Percentiles rank a stretch among this genome's conserved stretches.
Evolutionary conservation across 2,113 vertebrate species (phyloP).

Genomic region (Platycercus adscitus): DNA sequence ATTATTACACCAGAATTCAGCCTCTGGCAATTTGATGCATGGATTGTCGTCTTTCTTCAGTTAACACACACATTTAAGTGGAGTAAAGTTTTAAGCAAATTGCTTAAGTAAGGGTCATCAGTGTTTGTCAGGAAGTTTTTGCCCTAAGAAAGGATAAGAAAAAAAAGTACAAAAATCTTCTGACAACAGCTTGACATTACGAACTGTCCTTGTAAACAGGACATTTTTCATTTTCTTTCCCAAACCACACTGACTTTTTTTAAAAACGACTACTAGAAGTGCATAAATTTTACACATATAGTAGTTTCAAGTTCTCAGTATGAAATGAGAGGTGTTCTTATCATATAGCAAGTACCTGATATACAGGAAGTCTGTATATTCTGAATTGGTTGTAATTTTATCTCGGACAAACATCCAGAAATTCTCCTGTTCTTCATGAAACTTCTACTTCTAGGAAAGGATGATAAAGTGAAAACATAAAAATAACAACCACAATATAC

Average conservation of each 20-base stretch:
- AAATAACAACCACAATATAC: background rate
- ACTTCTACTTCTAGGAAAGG: slow-evolving; percentile 85
- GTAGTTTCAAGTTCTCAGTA: background rate
- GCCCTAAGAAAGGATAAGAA: background rate
- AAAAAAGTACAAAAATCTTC: background rate
- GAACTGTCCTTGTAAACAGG: background rate
- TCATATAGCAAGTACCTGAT: slow-evolving; percentile 73
- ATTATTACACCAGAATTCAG: background rate
- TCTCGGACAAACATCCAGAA: slow-evolving; percentile 88
- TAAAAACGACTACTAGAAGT: background rate
- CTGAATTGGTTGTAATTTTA: slow-evolving; percentile 82
- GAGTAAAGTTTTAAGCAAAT: background rate
- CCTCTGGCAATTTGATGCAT: background rate
- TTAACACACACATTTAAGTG: background rate
- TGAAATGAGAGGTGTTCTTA: background rate
- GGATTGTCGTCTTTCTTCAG: background rate
- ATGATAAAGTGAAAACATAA: background rate
- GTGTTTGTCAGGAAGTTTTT: background rate
- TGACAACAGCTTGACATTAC: background rate
- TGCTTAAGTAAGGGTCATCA: background rate
- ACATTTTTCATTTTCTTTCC: background rate
- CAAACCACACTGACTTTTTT: background rate
- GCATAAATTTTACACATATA: rapidly evolving
- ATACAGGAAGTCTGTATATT: slow-evolving; percentile 63
- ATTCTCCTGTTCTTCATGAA: slow-evolving; percentile 90